These are phyloP conservation scores for Nemopilema nomurai DNA, from an alignment of 30 jellyfish, hydroid and myxozoan genomes.

Conservation along the genomic window DNA sequence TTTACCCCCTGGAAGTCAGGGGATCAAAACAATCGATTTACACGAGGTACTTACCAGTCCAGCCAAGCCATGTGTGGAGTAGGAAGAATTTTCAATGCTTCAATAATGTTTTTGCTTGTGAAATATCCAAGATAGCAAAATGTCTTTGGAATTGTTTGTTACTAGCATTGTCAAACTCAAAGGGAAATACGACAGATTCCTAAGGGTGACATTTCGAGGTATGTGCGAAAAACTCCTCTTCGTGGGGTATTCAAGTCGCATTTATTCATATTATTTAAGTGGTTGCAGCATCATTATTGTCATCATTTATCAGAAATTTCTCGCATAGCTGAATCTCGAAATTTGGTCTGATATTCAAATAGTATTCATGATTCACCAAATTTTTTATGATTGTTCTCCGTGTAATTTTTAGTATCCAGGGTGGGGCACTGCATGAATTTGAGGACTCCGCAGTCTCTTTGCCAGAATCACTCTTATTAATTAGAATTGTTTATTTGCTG, in stretches of 20 bases:
- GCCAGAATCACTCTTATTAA: no score
- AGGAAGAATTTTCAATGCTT: background rate
- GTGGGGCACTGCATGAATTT: background rate
- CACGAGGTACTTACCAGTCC: background rate
- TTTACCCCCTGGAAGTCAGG: background rate
- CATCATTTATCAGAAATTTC: no score
- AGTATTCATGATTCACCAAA: background rate
- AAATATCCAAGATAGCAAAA: slow-evolving; percentile 2
- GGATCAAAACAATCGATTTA: background rate
- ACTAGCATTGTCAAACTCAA: slow-evolving; percentile 58
- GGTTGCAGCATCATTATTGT: no score
- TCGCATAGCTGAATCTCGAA: no score
- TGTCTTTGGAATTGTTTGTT: slow-evolving; percentile 78
- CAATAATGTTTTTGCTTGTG: background rate
- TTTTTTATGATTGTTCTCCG: background rate
- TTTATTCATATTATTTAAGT: no score
- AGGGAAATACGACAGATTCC: slow-evolving; percentile 85
- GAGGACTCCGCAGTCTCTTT: no score
- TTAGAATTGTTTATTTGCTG: no score
- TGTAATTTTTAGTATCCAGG: background rate
- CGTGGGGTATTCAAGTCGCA: no score
- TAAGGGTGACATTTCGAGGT: slow-evolving; percentile 81
- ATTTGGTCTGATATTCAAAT: background rate
- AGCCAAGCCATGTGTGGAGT: background rate
- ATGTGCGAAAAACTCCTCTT: background rate